phyloP scores from a whole-genome alignment of 2,113 vertebrate genomes.

The Megalops atlanticus region DNA sequence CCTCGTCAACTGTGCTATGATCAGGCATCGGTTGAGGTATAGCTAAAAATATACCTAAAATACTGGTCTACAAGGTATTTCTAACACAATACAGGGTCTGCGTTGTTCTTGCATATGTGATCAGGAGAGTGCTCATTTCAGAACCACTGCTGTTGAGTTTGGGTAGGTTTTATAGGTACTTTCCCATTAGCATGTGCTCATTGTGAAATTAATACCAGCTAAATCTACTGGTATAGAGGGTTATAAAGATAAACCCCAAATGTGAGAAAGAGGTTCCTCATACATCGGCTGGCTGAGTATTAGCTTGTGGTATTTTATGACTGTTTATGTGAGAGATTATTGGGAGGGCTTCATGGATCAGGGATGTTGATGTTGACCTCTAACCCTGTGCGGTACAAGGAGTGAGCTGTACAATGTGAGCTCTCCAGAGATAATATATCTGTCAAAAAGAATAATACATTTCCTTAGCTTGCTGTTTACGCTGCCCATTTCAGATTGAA shows the following conservation, averaged over 20 bases:
- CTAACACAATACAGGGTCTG: not conserved
- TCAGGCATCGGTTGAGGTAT: not conserved
- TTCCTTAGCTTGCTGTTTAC: not conserved
- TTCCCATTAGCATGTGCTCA: not conserved
- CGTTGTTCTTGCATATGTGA: not conserved
- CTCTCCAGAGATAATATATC: not conserved
- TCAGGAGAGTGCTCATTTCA: not conserved
- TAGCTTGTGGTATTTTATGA: not conserved
- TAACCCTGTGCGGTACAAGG: not conserved
- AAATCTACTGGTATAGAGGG: no score
- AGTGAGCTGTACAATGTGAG: not conserved
- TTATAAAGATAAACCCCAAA: no score
- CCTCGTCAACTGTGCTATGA: not conserved
- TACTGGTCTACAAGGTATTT: not conserved
- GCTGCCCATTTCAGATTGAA: slow-evolving; percentile 20
- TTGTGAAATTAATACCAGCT: no score
- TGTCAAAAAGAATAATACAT: not conserved
- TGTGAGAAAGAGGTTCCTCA: no score
- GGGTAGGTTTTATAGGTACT: not conserved
- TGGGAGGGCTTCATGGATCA: not conserved
- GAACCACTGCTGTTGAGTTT: not conserved
- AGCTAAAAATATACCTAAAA: not conserved
- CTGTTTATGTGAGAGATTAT: not conserved
- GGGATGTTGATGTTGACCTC: not conserved
- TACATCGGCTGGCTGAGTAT: not conserved